Base-by-base conservation (phyloP, 1,140 invertebrate species). In the Cheumatopsyche charites region DNA sequence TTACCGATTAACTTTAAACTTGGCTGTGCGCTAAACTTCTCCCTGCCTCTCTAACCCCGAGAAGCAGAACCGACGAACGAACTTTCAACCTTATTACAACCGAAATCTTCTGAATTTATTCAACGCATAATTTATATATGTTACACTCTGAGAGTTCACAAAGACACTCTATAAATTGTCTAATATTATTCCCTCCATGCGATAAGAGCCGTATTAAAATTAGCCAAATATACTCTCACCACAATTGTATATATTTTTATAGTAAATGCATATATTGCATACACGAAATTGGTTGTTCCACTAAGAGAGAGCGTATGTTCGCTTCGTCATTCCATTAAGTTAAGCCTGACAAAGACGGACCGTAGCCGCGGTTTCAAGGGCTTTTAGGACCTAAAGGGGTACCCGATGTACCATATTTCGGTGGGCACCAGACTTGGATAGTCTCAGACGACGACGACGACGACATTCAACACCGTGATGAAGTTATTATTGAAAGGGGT, bases 401-500 rank as follows among this genome's bases (percentile, higher is more conserved):
- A n/a, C n/a, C n/a, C n/a, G n/a, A n/a, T n/a, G n/a, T n/a, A n/a
- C n/a, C n/a, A n/a, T n/a, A 58, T 21, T 36, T 36, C 25, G 41
- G 52, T 21, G n/a, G 52, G 17, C 42, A 11, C 68, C 58, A 29
- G 25, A 43, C 17, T 26, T n/a, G n/a, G n/a, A n/a, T n/a, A n/a
- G n/a, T n/a, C n/a, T n/a, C 13, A 15, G 26, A 26, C 70, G 26
- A 26, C 55, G 62, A 36, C 36, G 29, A 13, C 62, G 25, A n/a
- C 49, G 74, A 73, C 71, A 75, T 55, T 68, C 69, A 73, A 75
- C 68, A 75, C 71, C 68, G 71, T 65, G 71, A 73, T 70, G 62
- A 72, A 71, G 52, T 75, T 75, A 75, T 76, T 76, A 75, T 76
- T 76, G 75, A 76, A 76, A 76, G 75, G 75, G 75, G 75, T 76